Evolutionary conservation across 2,888 invertebrate genomes (phyloP).

Genomic region (Melanchra persicariae): DNA sequence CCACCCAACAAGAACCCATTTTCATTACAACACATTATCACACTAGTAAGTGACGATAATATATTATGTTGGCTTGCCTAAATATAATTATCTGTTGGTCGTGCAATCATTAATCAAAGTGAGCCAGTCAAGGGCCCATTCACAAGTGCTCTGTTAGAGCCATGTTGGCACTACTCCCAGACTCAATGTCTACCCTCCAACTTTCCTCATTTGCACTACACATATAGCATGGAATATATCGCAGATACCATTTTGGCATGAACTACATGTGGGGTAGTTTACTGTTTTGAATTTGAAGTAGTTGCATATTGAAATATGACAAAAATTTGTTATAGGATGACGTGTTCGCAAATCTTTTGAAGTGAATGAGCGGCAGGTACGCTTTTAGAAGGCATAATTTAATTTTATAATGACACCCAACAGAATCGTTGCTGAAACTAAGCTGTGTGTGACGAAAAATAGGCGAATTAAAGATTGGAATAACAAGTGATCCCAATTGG

Average conservation of each 20-base stretch:
- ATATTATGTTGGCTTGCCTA: constrained; percentile 46
- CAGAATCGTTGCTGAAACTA: too few species aligned
- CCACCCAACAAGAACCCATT: constrained; percentile 3
- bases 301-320: constrained; percentile 7
- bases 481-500: neutral
- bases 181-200: constrained; percentile 68
- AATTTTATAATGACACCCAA: neutral
- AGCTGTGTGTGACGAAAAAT: neutral
- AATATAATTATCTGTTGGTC: constrained; percentile 61
- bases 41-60: constrained; percentile 30
- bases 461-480: too few species aligned
- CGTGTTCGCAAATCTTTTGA: neutral
- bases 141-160: constrained; percentile 51
- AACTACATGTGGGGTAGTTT: constrained; percentile 4
- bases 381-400: too few species aligned
- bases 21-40: constrained; percentile 18
- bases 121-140: constrained; percentile 55
- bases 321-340: neutral
- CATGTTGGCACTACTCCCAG: constrained; percentile 77
- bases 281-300: constrained; percentile 28
- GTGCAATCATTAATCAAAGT: constrained; percentile 62
- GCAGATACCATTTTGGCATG: constrained; percentile 46
- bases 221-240: constrained; percentile 67
- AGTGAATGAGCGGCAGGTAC: neutral
- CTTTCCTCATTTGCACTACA: constrained; percentile 67